These are phyloP conservation scores for Eumeta japonica DNA, from an alignment of 1,140 invertebrate genomes.

Conservation along the genomic window DNA sequence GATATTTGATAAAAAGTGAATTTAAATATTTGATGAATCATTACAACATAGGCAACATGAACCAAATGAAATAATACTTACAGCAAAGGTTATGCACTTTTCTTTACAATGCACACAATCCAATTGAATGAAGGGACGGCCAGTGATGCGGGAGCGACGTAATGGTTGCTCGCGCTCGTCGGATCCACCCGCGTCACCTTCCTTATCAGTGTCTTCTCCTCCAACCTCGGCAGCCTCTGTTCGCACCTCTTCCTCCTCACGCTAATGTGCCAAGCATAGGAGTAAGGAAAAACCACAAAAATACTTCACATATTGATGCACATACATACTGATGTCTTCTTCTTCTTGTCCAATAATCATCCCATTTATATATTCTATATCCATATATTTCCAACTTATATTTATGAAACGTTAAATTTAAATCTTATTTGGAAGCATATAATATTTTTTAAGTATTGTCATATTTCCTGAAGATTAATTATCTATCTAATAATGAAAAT, in stretches of 20 bases:
- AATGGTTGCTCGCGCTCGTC: background rate
- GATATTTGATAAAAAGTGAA: no score
- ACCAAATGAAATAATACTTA: constrained; percentile 24
- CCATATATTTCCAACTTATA: background rate
- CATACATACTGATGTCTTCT: background rate
- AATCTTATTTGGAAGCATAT: background rate
- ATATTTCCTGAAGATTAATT: background rate
- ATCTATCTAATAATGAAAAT: constrained; percentile 2
- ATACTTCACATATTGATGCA: background rate
- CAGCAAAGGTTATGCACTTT: constrained; percentile 71
- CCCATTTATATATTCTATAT: background rate
- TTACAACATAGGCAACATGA: background rate
- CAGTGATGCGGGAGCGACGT: constrained; percentile 24
- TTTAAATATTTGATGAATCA: no score
- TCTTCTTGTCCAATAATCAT: no score
- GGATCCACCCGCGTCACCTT: constrained; percentile 53
- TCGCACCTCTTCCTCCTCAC: constrained; percentile 15
- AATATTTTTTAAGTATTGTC: background rate
- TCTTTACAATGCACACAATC: constrained; percentile 73
- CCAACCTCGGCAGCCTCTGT: constrained; percentile 25
- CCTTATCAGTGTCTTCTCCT: constrained; percentile 49
- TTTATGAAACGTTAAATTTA: background rate
- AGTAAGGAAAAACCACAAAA: background rate
- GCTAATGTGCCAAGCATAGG: background rate
- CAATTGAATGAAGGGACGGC: constrained; percentile 65